Percentiles rank a stretch among this genome's conserved stretches.
These are phyloP conservation scores for Parazoanthus atlanticus DNA, from an alignment of 92 coral and sea anemone genomes.

Conservation along the genomic window DNA sequence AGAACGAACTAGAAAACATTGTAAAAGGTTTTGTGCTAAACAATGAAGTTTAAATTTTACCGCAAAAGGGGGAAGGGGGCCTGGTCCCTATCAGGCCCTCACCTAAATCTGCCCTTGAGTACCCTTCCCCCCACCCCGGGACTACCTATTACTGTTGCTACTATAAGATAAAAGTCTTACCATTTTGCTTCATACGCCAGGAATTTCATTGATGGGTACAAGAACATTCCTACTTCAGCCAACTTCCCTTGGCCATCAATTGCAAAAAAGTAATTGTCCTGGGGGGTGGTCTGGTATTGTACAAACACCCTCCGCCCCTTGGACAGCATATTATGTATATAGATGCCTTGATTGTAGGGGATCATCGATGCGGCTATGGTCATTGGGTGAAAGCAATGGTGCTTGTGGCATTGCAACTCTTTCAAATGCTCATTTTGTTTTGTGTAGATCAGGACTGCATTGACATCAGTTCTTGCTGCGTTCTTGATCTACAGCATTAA, in stretches of 20 bases:
- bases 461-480: constrained; percentile 73
- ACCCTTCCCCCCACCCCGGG: no score
- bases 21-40: no score
- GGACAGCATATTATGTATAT: constrained; percentile 63
- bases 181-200: constrained; percentile 98
- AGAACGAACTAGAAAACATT: no score
- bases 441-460: constrained; percentile 73
- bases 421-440: constrained; percentile 63
- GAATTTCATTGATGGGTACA: constrained; percentile 91
- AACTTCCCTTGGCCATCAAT: constrained; percentile 92
- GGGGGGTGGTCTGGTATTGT: constrained; percentile 89
- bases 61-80: no score
- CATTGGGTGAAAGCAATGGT: constrained; percentile 84
- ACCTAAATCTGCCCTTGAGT: no score
- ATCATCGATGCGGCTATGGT: constrained; percentile 87
- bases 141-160: no score
- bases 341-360: constrained; percentile 72
- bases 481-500: constrained; percentile 61
- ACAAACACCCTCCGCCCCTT: constrained; percentile 67
- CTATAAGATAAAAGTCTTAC: constrained; percentile 31
- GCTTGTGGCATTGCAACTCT: constrained; percentile 72
- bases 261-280: constrained; percentile 92
- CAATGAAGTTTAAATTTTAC: no score
- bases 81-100: no score
- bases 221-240: constrained; percentile 92